Base-by-base conservation (phyloP, 2,888 invertebrate species). In the Mystacides longicornis region DNA sequence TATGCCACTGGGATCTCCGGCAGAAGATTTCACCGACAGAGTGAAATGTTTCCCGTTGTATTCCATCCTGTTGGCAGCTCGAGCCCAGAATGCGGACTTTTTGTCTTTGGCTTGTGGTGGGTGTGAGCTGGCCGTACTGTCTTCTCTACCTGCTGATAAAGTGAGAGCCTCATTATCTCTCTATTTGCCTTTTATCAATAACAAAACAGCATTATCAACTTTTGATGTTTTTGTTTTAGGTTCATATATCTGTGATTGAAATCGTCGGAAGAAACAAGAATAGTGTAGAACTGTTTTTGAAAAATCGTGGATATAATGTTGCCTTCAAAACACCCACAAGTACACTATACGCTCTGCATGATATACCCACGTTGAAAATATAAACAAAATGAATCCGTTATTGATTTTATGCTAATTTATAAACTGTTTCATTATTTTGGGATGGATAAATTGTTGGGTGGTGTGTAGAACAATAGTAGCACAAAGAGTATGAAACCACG, bases 11-110 rank as follows among this genome's bases (percentile, higher is more conserved):
- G 65, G 76, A 51, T 73, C 78, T 54, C 78, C 78, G 64, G 72
- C 79, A 64, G 74, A 75, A 23, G 78, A 78, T 57, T 84, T 85
- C 69, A 78, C 81, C 50, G 85, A 87, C 31, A 81, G 89, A 64
- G 86, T 92, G 60, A 87, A 89, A 68, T 92, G 92, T 72, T 89
- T 91, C 68, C 92, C 92, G 54, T 76, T 93, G 59, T 88, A 86
- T 68, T 89, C 91, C 1, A 78, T 92, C 60, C 76, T 92, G 68
- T 71, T 88, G 64, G 91, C 91, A 48, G 86, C 86, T 60, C 86
- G 87, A 66, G 80, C 83, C 49, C 79, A 85, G 7, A 74, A 72
- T 37, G 79, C 89, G 21, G 82, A 87, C 71, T 84, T 85, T 67
- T 75, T 90, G 63, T 82, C 86, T 67, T 74, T 92, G 59, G 84